Evolutionary conservation across 2,113 vertebrate genomes (phyloP), one percentile per base, ranked within the genome.

Genomic region (Platysternon megacephalum): DNA sequence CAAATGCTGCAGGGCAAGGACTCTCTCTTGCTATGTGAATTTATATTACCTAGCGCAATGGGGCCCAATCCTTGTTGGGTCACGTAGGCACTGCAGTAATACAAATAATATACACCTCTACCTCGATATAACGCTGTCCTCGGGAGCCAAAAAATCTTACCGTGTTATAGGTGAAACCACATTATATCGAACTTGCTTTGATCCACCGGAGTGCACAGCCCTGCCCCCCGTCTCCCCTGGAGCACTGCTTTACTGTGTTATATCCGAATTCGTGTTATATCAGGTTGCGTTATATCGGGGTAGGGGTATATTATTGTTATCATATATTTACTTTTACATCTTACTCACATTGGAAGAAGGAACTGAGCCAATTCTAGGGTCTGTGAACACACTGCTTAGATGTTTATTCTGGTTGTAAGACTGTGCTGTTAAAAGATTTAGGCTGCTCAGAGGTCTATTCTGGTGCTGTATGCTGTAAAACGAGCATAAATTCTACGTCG

Each of bases 401-500:
- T 46, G 74, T 28, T 78, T 78, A 78, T 78, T 46, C 24, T 78
- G 26, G 44, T 22, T 28, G 46, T 28, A 46, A 13, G 22, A 24
- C 24, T 78, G 42, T 46, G 74, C 42, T 46, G 52, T 48, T 22
- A 55, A 13, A 32, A 55, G 16, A 80, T 42, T 42, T 65, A n/a
- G 17, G 49, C 11, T n/a, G 79, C 28, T 3, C 56, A 29, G 32
- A 80, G 35, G 21, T 29, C 39, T 10, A 4, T 61, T 8, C 72
- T 32, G 51, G 44, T 42, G 46, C 56, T 51, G 7, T 84, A 78
- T 24, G 65, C 46, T 46, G 53, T 93, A 81, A 28, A 2, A 6
- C 11, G 7, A 32, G 39, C 14, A 2, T 48, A 48, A 86, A 51
- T 32, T 0, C n/a, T 1, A 6, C 4, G 46, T 0, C 35, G 46